Evolutionary conservation across 2,888 invertebrate species (phyloP).

Genomic region (Megastigmus dorsalis): DNA sequence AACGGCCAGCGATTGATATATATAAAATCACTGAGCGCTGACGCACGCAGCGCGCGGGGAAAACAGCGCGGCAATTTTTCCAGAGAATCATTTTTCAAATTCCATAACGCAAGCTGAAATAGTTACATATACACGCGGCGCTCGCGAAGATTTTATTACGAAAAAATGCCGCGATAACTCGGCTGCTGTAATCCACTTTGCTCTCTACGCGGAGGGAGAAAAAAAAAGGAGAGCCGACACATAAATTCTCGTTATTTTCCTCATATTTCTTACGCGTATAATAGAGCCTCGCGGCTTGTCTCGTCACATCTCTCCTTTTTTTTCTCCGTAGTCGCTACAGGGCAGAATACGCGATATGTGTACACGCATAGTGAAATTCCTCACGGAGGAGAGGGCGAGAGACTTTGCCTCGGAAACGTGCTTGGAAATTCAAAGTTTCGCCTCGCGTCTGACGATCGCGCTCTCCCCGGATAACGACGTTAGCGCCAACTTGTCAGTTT

Average conservation of each 20-base stretch:
- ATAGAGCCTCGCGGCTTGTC: not conserved
- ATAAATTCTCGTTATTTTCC: conserved; percentile 13
- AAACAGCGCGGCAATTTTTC: no score
- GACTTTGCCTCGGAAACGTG: conserved; percentile 17
- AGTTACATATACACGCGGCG: no score
- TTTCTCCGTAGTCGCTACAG: no score
- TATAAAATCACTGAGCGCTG: no score
- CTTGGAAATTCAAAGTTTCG: conserved; percentile 9
- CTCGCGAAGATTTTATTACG: no score
- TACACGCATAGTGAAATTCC: conserved; percentile 13
- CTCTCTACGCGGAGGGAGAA: not conserved
- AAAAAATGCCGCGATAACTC: no score
- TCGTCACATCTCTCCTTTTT: not conserved
- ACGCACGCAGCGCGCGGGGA: no score
- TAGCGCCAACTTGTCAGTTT: not conserved
- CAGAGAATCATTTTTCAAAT: no score
- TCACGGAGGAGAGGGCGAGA: not conserved
- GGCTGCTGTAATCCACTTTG: no score
- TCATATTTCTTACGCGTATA: not conserved
- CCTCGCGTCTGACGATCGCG: not conserved
- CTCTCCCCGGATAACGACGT: not conserved
- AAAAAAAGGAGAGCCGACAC: not conserved
- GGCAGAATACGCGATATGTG: not conserved
- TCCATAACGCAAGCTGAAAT: no score
- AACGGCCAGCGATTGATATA: no score